Evolutionary conservation across 1,140 invertebrate genomes (phyloP).

Genomic region (Drosophila serrata): DNA sequence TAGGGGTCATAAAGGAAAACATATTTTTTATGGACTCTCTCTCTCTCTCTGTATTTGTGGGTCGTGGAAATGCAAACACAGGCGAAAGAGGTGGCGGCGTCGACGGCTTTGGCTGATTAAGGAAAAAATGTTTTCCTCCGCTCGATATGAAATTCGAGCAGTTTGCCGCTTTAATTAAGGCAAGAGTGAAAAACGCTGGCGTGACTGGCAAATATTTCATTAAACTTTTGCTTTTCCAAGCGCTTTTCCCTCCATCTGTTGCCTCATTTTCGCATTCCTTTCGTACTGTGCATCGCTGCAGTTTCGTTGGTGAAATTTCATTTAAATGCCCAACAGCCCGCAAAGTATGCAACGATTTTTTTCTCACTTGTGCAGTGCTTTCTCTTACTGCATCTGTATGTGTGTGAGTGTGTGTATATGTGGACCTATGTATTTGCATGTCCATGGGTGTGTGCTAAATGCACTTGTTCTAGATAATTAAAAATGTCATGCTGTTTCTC

Average conservation of each 20-base stretch:
- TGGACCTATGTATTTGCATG: slow-evolving; percentile 6
- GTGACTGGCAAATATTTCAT: slow-evolving; percentile 59
- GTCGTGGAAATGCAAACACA: slow-evolving; percentile 28
- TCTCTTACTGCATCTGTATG: slow-evolving; percentile 2
- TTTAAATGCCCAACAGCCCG: slow-evolving; percentile 68
- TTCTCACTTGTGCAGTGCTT: slow-evolving; percentile 31
- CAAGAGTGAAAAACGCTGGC: slow-evolving; percentile 40
- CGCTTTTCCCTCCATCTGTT: slow-evolving; percentile 22
- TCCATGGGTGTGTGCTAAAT: slow-evolving; percentile 58
- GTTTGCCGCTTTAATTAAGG: slow-evolving; percentile 46
- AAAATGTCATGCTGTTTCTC: slow-evolving; percentile 62
- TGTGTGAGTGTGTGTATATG: slow-evolving; percentile 6
- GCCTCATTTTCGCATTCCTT: slow-evolving; percentile 47
- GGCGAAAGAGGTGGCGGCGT: background rate
- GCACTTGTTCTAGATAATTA: slow-evolving; percentile 78
- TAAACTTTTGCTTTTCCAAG: slow-evolving; percentile 44
- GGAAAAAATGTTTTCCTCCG: slow-evolving; percentile 28
- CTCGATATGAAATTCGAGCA: slow-evolving; percentile 42
- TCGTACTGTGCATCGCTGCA: slow-evolving; percentile 39
- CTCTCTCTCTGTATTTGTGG: slow-evolving; percentile 8
- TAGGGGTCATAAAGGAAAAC: slow-evolving; percentile 57
- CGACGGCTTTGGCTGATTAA: slow-evolving; percentile 51
- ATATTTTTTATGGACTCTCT: slow-evolving; percentile 54
- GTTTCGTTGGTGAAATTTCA: slow-evolving; percentile 63
- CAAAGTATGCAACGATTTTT: slow-evolving; percentile 67